Evolutionary conservation across 2,888 invertebrate genomes (phyloP).

Genomic region (Trichogramma dendrolimi): DNA sequence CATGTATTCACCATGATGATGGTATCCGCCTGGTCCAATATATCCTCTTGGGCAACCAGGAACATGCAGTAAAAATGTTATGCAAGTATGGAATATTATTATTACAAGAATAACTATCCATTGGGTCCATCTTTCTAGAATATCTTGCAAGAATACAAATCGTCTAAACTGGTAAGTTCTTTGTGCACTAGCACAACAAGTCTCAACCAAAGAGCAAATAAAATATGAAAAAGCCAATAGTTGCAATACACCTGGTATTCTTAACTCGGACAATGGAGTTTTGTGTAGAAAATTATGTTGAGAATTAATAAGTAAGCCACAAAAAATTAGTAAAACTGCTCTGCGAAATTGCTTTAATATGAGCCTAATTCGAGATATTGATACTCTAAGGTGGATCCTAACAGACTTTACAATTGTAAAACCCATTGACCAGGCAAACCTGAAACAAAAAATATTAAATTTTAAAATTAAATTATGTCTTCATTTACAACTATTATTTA

Average conservation of each 20-base stretch:
- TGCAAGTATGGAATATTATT: slow-evolving; percentile 61
- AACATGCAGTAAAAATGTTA: slow-evolving; percentile 66
- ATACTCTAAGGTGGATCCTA: slow-evolving; percentile 64
- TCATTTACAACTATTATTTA: slow-evolving; percentile 41
- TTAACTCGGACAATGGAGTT: slow-evolving; percentile 46
- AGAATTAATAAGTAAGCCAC: slow-evolving; percentile 65
- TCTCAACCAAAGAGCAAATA: slow-evolving; percentile 68
- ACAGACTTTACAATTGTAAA: slow-evolving; percentile 71
- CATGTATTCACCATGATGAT: slow-evolving; percentile 53
- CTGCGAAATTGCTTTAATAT: slow-evolving; percentile 57
- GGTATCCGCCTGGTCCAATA: slow-evolving; percentile 78
- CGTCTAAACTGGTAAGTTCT: slow-evolving; percentile 56
- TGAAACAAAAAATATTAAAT: slow-evolving; percentile 38
- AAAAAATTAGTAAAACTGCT: slow-evolving; percentile 59
- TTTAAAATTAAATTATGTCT: slow-evolving; percentile 10
- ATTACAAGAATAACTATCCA: slow-evolving; percentile 67
- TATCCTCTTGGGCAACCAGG: slow-evolving; percentile 79
- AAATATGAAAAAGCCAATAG: slow-evolving; percentile 76
- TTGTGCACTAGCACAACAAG: slow-evolving; percentile 51
- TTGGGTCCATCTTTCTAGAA: slow-evolving; percentile 66
- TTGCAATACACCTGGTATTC: slow-evolving; percentile 80
- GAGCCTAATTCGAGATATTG: slow-evolving; percentile 57
- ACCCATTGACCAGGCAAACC: slow-evolving; percentile 88
- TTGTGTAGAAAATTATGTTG: slow-evolving; percentile 34
- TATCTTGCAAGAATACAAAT: slow-evolving; percentile 57